Evolutionary conservation across 1,140 invertebrate genomes (phyloP).

Genomic region (Argopecten irradians): DNA sequence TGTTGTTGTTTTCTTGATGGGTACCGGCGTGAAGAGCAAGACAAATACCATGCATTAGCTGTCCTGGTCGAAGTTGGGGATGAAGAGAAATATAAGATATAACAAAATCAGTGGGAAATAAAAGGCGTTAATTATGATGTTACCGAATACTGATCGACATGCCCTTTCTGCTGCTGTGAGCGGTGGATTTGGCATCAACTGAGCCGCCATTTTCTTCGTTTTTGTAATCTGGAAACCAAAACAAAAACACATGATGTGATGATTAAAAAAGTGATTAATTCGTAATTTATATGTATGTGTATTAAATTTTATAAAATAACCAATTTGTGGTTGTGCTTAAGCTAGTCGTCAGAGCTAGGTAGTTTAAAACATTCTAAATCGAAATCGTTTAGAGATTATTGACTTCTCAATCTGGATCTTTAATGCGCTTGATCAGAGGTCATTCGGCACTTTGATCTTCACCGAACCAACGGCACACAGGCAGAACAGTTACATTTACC

Average conservation of each 20-base stretch:
- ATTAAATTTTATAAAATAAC: too few species aligned
- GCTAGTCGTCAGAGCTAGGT: too few species aligned
- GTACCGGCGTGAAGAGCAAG: too few species aligned
- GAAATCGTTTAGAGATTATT: not conserved
- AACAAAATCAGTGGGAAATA: not conserved
- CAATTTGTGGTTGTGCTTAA: too few species aligned
- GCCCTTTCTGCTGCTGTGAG: conserved; percentile 69
- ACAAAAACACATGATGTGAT: not conserved
- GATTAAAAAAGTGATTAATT: not conserved
- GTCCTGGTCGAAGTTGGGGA: too few species aligned
- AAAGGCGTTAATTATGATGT: not conserved
- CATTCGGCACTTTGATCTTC: not conserved
- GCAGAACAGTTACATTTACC: not conserved
- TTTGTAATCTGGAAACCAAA: not conserved
- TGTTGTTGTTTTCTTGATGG: too few species aligned
- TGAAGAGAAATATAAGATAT: not conserved
- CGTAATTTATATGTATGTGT: too few species aligned
- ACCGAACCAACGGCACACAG: not conserved
- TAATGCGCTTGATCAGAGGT: not conserved
- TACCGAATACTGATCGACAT: conserved; percentile 73
- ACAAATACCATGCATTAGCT: too few species aligned
- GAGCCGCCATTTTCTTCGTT: conserved; percentile 35
- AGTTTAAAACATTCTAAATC: not conserved
- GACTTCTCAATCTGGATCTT: not conserved
- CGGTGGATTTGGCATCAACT: conserved; percentile 27